These are phyloP conservation scores for Drosophila sulfurigaster DNA, from an alignment of 1,140 invertebrate species.

Conservation along the genomic window DNA sequence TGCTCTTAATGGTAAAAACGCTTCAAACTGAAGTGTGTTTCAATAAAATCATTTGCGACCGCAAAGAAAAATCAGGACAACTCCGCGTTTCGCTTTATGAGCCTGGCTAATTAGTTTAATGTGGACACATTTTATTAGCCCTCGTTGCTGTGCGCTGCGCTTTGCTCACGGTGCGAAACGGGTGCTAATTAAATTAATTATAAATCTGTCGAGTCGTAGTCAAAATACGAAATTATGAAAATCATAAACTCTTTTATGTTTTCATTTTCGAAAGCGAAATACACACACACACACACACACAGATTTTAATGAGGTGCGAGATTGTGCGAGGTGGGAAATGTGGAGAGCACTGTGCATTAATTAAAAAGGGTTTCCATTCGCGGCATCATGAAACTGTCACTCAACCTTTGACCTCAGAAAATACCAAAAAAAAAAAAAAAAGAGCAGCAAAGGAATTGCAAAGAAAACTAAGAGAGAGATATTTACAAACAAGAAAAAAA, in stretches of 20 bases:
- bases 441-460: constrained; percentile 15
- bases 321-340: constrained; percentile 17
- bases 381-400: constrained; percentile 58
- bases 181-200: constrained; percentile 53
- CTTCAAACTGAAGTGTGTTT: constrained; percentile 6
- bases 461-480: constrained; percentile 34
- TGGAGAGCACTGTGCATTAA: constrained; percentile 64
- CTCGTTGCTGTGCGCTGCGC: background rate
- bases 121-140: constrained; percentile 49
- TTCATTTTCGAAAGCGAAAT: constrained; percentile 49
- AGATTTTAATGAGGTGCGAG: constrained; percentile 73
- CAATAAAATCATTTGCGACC: constrained; percentile 6
- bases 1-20: background rate
- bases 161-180: constrained; percentile 8
- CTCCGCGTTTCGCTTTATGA: constrained; percentile 21
- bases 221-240: constrained; percentile 45
- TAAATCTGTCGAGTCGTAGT: constrained; percentile 34
- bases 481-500: constrained; percentile 40
- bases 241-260: constrained; percentile 74
- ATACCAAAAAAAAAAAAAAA: constrained; percentile 25
- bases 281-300: constrained; percentile 52
- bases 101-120: constrained; percentile 46
- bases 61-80: background rate
- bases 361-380: constrained; percentile 74
- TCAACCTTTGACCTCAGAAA: constrained; percentile 62